Evolutionary conservation across 2,797 vertebrate genomes (phyloP), one percentile per base, ranked within the genome.

Genomic region (Micrastur ruficollis): DNA sequence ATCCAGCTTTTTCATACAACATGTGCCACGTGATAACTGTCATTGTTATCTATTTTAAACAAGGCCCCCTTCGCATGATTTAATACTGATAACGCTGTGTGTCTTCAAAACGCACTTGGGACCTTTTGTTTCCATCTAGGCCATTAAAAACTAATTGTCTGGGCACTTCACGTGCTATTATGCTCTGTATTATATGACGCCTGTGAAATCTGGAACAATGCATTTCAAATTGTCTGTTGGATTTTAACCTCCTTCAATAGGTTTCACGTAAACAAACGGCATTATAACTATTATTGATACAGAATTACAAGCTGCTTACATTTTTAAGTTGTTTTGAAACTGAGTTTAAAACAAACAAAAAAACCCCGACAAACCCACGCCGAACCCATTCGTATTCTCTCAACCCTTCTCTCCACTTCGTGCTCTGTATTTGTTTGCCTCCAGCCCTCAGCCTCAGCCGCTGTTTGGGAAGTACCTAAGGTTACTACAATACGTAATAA

Each of bases 401-500:
- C 70, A 58, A 1, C 36, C 14, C 36, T 44, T 9, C 27, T 44
- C n/a, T 56, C 36, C 19, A 3, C 22, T 25, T 5, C 0, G 1
- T 8, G 27, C 40, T 25, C 42, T 5, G 9, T 9, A 8, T 5
- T 1, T 12, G 14, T 34, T 53, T 36, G 34, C 14, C 32, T 53
- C 50, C 34, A 59, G 47, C n/a, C 53, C 80, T 27, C 63, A 62
- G 7, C 20, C 46, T 47, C 40, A 29, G n/a, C 15, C 19, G 6
- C 52, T 4, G 16, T 6, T 15, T 4, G 21, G 47, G 38, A 20
- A 16, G 65, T 3, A 11, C 10, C 31, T 8, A 3, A 27, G n/a
- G 44, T 16, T 23, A 13, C 36, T 10, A 1, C 32, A 21, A 2
- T 1, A 7, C 0, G 3, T 2, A 22, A 9, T 2, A 12, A 27